Conservation (phyloP, 2,888 invertebrate genomes). For the Ophion costatus region DNA sequence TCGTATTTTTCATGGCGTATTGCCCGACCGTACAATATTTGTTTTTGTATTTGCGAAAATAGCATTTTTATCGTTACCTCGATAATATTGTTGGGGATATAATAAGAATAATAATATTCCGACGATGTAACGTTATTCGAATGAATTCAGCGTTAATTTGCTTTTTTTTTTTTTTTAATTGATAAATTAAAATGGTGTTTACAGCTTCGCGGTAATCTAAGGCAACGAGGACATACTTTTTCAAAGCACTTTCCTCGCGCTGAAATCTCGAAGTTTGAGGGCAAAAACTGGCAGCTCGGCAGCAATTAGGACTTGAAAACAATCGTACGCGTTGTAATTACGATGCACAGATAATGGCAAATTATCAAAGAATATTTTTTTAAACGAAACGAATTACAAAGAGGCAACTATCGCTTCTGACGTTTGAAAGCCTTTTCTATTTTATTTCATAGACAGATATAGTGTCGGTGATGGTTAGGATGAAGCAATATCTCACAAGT, state of each 20-base stretch:
- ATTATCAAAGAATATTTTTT: slow-evolving; percentile 34
- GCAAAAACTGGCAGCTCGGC: slow-evolving; percentile 62
- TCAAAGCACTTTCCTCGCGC: too few relatives aligned
- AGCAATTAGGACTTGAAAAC: slow-evolving; percentile 29
- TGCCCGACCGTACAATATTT: too few relatives aligned
- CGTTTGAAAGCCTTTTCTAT: slow-evolving; percentile 80
- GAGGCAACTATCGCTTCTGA: slow-evolving; percentile 79
- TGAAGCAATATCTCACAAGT: slow-evolving; percentile 43
- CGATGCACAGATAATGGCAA: slow-evolving; percentile 18
- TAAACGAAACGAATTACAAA: slow-evolving; percentile 77
- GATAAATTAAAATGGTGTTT: not conserved
- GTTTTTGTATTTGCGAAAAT: too few relatives aligned
- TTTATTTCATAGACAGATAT: slow-evolving; percentile 72
- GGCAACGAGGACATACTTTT: too few relatives aligned
- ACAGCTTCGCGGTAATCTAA: too few relatives aligned
- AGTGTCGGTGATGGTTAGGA: slow-evolving; percentile 54
- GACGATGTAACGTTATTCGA: too few relatives aligned
- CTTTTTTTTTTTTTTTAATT: too few relatives aligned
- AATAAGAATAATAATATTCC: too few relatives aligned
- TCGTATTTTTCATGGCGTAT: not conserved
- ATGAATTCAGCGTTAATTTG: too few relatives aligned
- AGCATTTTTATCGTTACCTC: too few relatives aligned
- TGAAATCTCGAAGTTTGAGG: not conserved
- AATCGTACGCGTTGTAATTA: not conserved
- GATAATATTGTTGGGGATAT: too few relatives aligned